Base-by-base conservation (phyloP, 2,888 invertebrate genomes). In the Drosophila paramelanica region DNA sequence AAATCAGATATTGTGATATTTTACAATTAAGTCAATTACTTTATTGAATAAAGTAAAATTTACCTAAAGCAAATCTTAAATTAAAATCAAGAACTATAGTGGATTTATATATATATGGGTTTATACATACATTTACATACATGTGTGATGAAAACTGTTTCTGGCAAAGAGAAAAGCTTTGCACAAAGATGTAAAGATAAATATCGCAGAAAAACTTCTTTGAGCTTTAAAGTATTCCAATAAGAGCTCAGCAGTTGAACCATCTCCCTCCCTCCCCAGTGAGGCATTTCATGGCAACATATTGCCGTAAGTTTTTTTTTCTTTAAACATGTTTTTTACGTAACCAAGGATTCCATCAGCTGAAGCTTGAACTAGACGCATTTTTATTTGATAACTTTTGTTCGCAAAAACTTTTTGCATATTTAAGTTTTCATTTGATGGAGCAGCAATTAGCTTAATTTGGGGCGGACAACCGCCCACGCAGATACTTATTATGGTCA, bases 381-480 rank as follows among this genome's bases (percentile, higher is more conserved):
- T 49, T 27, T 43, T 17, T 14, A 45, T 8, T 13, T 49, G 8
- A 25, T 2, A 27, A 1, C 11, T 20, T 27, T 11, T 27, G 25
- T 7, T 13, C 6, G 27, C 13, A 41, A 1, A 1, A n/a, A 36
- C 6, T 58, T 46, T 41, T 11, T 41, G 46, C 46, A 41, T 4
- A 11, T 51, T 46, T 23, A 45, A 42, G 17, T 11, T 59, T 50
- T 23, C 46, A 13, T 33, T 23, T 49, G 3, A 7, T 25, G 2
- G 27, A 20, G 8, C 17, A 14, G 56, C 56, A 66, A 49, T 50
- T 42, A 50, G 39, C 56, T 38, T 49, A 8, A 55, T 46, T 55
- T 41, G 10, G 25, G n/a, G 5, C 23, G 27, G 5, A 42, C 13
- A 23, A n/a, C 20, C 20, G 13, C 33, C n/a, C 17, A 5, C 7